A percentile compares a stretch with the other conserved stretches of the same genome.
These are phyloP conservation scores for Temnothorax curvispinosus DNA, from an alignment of 1,140 invertebrate genomes.

Conservation along the genomic window DNA sequence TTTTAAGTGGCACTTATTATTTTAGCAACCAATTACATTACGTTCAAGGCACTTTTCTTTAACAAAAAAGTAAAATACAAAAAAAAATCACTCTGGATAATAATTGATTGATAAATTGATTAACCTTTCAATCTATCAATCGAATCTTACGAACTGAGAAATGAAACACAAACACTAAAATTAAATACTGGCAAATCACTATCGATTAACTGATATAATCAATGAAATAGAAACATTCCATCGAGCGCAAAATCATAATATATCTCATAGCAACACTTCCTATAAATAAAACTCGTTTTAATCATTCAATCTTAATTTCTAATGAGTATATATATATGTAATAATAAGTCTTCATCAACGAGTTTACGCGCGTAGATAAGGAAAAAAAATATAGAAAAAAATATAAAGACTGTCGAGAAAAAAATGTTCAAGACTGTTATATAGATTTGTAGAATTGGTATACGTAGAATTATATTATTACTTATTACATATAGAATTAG, in stretches of 20 bases:
- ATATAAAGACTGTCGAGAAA: not conserved
- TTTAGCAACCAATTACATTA: slow-evolving; percentile 45
- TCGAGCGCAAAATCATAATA: not conserved
- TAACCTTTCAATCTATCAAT: not conserved
- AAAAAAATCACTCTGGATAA: not conserved
- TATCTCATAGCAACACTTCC: not conserved
- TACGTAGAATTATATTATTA: not conserved
- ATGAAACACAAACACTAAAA: slow-evolving; percentile 30
- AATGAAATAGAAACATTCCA: slow-evolving; percentile 20
- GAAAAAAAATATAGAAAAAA: not conserved
- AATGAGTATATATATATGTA: not conserved
- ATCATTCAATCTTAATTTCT: not conserved
- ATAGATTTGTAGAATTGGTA: not conserved
- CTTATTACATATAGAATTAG: not conserved
- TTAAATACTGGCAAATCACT: not conserved
- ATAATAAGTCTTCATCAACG: not conserved
- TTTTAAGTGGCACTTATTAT: slow-evolving; percentile 61
- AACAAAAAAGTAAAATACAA: slow-evolving; percentile 8
- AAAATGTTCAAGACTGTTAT: not conserved
- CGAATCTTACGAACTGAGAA: slow-evolving; percentile 9
- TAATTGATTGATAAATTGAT: not conserved
- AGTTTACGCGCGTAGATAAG: not conserved
- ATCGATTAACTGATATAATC: slow-evolving; percentile 56
- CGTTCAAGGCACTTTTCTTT: slow-evolving; percentile 61
- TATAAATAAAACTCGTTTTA: slow-evolving; percentile 13